phyloP scores from a whole-genome alignment of 1,140 invertebrate genomes.

The Choristoneura fumiferana region DNA sequence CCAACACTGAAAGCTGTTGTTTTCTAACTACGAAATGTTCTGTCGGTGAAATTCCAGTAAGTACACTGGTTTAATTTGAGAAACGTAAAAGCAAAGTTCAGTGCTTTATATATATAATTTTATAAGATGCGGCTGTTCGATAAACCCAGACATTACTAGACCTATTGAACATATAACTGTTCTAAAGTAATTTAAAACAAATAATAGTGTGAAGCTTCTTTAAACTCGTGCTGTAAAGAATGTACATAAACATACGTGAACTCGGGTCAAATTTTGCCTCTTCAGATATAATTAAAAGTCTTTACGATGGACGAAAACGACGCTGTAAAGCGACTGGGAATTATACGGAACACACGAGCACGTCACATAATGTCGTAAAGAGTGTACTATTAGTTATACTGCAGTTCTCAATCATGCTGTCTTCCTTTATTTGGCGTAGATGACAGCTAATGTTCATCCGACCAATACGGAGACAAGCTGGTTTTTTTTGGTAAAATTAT shows the following conservation, averaged over 20 bases:
- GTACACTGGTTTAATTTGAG: conserved; percentile 5
- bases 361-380: conserved; percentile 40
- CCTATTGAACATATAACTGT: background rate
- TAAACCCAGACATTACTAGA: background rate
- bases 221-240: conserved; percentile 35
- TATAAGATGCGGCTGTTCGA: background rate
- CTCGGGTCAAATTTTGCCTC: conserved; percentile 42
- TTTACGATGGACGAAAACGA: conserved; percentile 51
- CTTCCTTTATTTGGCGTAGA: background rate
- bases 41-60: conserved; percentile 5
- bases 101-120: background rate
- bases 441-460: too few species aligned
- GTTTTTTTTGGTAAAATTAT: too few species aligned
- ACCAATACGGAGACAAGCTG: too few species aligned
- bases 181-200: conserved; percentile 32
- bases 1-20: conserved; percentile 16
- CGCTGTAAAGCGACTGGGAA: conserved; percentile 44
- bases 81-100: conserved; percentile 14
- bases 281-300: conserved; percentile 54
- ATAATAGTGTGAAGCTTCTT: conserved; percentile 31
- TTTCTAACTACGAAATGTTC: conserved; percentile 17
- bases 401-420: background rate
- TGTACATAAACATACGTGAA: conserved; percentile 39
- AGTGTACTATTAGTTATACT: conserved; percentile 14
- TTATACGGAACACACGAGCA: conserved; percentile 36